Base-by-base conservation (phyloP, 2,797 vertebrate species). In the Hippoglossus hippoglossus region DNA sequence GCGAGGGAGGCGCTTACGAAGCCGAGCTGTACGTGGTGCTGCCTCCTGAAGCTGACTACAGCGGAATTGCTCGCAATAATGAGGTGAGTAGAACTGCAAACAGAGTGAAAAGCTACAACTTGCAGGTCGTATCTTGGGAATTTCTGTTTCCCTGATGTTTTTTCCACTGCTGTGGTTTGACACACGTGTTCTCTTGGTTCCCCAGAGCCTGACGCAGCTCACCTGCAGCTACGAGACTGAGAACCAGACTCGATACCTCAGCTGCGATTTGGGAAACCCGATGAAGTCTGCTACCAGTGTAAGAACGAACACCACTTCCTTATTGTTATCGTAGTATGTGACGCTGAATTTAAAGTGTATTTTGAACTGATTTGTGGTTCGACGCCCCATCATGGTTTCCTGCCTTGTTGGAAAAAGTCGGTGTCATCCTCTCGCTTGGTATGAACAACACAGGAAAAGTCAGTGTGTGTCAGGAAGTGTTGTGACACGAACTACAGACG, bases 191-290 rank as follows among this genome's bases (percentile, higher is more conserved):
- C n/a, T 62, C 36, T 54, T 61, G 21, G 24, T 77, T 44, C 47
- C n/a, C n/a, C 89, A 98, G 97, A 97, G 95, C 72, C 92, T 97
- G 82, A 90, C 95, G 22, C 94, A 95, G 88, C 93, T 97, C 69
- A 96, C 94, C 80, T 98, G 97, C 82, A 96, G 94, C 87, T 97
- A 96, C 15, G 95, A 93, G 28, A 92, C 92, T 0, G 95, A 96
- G 88, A 97, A 98, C 64, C 94, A 96, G 80, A 97, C 96, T 46
- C 93, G 95, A 49, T 93, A 94, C 73, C 94, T 98, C 67, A 93
- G 96, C 90, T 98, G 97, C 79, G 97, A 97, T 85, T 87, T 98
- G 81, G 97, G 97, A 39, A 98, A 98, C 91, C 97, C 97, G 19
- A 97, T 98, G 97, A 98, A 97, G 87, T 94, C 96, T 1, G 96